A percentile compares a stretch with the other conserved stretches of the same genome.
Evolutionary conservation across 2,113 vertebrate genomes (phyloP).

Genomic region (human (Homo sapiens)): DNA sequence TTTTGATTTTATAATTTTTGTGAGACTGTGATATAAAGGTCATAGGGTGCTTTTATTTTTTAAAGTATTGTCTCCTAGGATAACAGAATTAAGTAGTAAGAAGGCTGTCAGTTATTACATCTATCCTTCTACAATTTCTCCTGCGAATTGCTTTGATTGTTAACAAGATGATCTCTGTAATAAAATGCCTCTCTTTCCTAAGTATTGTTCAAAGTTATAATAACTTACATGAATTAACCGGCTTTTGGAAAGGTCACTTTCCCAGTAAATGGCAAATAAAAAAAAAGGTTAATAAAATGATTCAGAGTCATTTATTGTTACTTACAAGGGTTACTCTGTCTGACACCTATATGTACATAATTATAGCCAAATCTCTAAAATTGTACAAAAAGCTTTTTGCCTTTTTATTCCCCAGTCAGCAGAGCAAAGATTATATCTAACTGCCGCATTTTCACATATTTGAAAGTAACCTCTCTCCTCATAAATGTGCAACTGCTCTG

Average conservation of each 20-base stretch:
- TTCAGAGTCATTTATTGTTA: slow-evolving; percentile 61
- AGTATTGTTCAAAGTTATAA: slow-evolving; percentile 72
- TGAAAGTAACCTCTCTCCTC: not conserved
- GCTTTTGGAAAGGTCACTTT: slow-evolving; percentile 71
- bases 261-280: slow-evolving; percentile 60
- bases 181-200: slow-evolving; percentile 56
- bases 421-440: slow-evolving; percentile 51
- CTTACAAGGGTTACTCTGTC: slow-evolving; percentile 55
- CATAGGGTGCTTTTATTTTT: not conserved
- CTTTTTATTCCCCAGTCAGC: slow-evolving; percentile 18
- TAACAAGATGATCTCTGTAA: slow-evolving; percentile 50
- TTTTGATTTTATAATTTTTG: slow-evolving; percentile 13
- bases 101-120: not conserved
- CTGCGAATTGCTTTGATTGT: not conserved
- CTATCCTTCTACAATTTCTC: not conserved
- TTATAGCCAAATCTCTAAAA: slow-evolving; percentile 60
- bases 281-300: slow-evolving; percentile 70
- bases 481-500: not conserved
- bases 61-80: not conserved
- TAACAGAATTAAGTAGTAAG: not conserved
- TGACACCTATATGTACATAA: slow-evolving; percentile 67
- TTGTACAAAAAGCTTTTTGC: slow-evolving; percentile 25
- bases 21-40: not conserved
- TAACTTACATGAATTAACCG: slow-evolving; percentile 73
- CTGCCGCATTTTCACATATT: not conserved